These are phyloP conservation scores for Megaceryle maxima DNA, from an alignment of 2,113 vertebrate species.

Conservation along the genomic window DNA sequence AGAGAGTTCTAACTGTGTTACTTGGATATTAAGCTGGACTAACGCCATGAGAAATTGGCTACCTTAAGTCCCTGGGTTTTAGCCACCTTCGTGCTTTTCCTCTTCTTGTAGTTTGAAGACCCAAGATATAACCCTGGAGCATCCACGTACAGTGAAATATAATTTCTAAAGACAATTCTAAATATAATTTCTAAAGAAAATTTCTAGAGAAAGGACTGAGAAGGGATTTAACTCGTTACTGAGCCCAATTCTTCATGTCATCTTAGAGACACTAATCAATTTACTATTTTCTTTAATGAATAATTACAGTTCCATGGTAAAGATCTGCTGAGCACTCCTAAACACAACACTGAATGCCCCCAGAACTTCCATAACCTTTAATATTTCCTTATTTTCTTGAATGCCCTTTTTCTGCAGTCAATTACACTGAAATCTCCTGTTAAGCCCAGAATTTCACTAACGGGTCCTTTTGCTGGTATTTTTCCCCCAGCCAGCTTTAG, in stretches of 20 bases:
- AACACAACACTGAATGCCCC: not conserved
- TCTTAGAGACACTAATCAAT: not conserved
- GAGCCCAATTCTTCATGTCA: not conserved
- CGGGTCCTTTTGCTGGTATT: no score
- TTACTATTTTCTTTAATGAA: not conserved
- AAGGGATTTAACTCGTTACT: not conserved
- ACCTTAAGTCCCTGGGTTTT: not conserved
- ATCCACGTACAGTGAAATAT: not conserved
- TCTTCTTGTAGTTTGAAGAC: conserved; percentile 1
- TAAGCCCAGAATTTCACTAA: not conserved
- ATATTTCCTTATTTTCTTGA: not conserved
- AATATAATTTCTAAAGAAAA: not conserved
- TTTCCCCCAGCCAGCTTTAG: not conserved
- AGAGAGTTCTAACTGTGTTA: conserved; percentile 7
- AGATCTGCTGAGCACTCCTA: not conserved
- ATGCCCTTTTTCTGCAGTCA: not conserved
- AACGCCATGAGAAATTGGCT: not conserved
- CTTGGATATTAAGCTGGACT: not conserved
- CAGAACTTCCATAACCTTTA: not conserved
- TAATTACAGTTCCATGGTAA: not conserved
- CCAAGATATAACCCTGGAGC: not conserved
- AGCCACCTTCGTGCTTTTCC: not conserved
- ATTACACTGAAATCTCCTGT: not conserved
- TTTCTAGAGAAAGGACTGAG: not conserved
- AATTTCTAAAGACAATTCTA: not conserved